These are phyloP conservation scores for Zosterops hypoxanthus DNA, from an alignment of 2,113 vertebrate genomes.

Conservation along the genomic window DNA sequence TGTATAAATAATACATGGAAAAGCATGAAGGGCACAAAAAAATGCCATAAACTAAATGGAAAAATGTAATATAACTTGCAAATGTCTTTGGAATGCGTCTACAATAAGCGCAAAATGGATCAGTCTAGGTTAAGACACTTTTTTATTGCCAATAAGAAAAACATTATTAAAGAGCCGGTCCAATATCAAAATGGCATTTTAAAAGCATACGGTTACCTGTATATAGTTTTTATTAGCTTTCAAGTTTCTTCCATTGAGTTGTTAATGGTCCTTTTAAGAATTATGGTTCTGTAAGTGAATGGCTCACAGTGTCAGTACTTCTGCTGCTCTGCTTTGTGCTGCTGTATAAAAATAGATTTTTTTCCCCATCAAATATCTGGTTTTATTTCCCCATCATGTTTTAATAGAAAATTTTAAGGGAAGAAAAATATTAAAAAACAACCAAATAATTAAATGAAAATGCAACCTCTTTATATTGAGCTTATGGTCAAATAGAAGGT, in stretches of 20 bases:
- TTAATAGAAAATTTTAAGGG: conserved; percentile 42
- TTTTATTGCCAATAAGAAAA: conserved; percentile 67
- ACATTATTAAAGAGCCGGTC: conserved; percentile 66
- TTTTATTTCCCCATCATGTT: conserved; percentile 50
- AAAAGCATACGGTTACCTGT: conserved; percentile 63
- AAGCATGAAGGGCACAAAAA: conserved; percentile 53
- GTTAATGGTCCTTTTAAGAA: conserved; percentile 70
- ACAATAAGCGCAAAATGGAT: conserved; percentile 61
- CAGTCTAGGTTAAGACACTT: conserved; percentile 28
- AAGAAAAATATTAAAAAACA: conserved; percentile 31
- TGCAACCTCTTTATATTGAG: not conserved
- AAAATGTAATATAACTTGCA: conserved; percentile 57
- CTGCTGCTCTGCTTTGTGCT: conserved; percentile 50
- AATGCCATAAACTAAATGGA: conserved; percentile 59
- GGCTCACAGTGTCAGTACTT: conserved; percentile 34
- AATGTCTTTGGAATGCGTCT: conserved; percentile 66
- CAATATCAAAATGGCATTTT: conserved; percentile 69
- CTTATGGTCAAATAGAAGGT: conserved; percentile 44
- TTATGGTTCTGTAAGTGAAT: conserved; percentile 59
- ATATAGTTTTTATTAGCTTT: conserved; percentile 68
- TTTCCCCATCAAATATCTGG: conserved; percentile 10
- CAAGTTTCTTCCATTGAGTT: conserved; percentile 71
- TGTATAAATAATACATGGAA: conserved; percentile 51
- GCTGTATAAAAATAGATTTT: conserved; percentile 32
- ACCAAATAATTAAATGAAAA: conserved; percentile 35